phyloP scores from a whole-genome alignment of 1,140 invertebrate genomes.

The Rhizoglyphus robini region DNA sequence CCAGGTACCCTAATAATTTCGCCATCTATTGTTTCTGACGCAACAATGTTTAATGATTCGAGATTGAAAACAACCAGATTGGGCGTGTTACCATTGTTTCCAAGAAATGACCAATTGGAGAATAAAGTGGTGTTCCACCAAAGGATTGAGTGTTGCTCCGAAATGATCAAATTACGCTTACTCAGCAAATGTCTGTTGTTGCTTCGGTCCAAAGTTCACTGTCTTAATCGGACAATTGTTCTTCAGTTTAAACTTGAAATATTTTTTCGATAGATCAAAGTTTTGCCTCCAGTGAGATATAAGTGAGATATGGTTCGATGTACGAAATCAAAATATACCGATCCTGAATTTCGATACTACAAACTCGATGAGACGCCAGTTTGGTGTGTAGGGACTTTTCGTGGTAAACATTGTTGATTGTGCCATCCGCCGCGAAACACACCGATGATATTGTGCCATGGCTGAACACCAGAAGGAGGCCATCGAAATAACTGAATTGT shows the following conservation, averaged over 20 bases:
- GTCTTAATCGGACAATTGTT: background rate
- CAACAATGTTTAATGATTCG: background rate
- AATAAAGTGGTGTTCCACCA: slow-evolving; percentile 1
- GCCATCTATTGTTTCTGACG: background rate
- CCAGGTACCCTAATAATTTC: slow-evolving; percentile 21
- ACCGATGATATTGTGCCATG: slow-evolving; percentile 9
- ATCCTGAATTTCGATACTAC: slow-evolving; percentile 21
- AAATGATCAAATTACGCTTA: background rate
- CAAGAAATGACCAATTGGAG: slow-evolving; percentile 3
- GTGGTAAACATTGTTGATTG: background rate
- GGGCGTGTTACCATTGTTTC: background rate
- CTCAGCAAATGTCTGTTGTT: background rate
- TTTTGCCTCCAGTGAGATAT: background rate
- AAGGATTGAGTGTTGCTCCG: background rate
- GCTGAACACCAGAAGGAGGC: background rate
- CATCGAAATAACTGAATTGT: slow-evolving; percentile 3
- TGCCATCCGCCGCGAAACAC: background rate
- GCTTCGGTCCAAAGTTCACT: background rate
- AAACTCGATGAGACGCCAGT: slow-evolving; percentile 23
- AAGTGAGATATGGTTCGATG: slow-evolving; percentile 25
- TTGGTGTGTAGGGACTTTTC: slow-evolving; percentile 24
- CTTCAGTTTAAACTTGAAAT: slow-evolving; percentile 14
- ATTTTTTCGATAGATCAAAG: background rate
- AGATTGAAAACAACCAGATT: background rate
- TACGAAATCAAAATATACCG: slow-evolving; percentile 24